Percentiles rank a stretch among this genome's conserved stretches.
Conservation (phyloP, 2,797 vertebrate genomes). For the Lepidocolaptes lacrymiger region DNA sequence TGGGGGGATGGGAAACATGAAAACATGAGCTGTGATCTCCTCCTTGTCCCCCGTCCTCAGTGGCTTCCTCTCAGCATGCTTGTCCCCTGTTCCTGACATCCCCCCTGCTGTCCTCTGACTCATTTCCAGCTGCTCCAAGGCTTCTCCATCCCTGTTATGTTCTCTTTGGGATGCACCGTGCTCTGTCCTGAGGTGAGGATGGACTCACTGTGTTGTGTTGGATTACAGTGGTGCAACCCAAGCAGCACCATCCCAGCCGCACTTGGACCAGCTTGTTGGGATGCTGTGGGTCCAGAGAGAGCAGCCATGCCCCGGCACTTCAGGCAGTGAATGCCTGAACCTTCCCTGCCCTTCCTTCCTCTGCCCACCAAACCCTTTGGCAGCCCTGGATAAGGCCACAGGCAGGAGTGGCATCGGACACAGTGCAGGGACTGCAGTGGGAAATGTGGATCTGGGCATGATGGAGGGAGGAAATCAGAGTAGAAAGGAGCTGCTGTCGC, state of each 20-base stretch:
- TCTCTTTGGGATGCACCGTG: fast-evolving
- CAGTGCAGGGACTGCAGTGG: fast-evolving
- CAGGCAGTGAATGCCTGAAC: neutral
- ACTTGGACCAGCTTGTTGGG: neutral
- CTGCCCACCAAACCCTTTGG: neutral
- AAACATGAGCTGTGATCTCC: fast-evolving
- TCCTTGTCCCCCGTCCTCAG: fast-evolving
- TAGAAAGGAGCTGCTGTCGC: neutral
- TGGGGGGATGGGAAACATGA: neutral
- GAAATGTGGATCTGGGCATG: neutral
- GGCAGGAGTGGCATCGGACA: fast-evolving
- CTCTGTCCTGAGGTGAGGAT: neutral
- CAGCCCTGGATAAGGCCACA: neutral
- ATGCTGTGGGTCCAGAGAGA: fast-evolving
- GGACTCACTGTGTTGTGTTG: fast-evolving
- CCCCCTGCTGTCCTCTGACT: neutral
- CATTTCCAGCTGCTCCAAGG: neutral
- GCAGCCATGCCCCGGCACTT: neutral
- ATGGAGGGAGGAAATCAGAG: fast-evolving
- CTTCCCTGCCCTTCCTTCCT: neutral
- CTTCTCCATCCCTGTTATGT: fast-evolving
- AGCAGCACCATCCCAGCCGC: fast-evolving
- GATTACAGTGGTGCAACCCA: fast-evolving
- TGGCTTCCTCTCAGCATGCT: neutral
- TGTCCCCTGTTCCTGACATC: neutral